phyloP scores from a whole-genome alignment of 2,113 vertebrate genomes.

The Brachirus orientalis region DNA sequence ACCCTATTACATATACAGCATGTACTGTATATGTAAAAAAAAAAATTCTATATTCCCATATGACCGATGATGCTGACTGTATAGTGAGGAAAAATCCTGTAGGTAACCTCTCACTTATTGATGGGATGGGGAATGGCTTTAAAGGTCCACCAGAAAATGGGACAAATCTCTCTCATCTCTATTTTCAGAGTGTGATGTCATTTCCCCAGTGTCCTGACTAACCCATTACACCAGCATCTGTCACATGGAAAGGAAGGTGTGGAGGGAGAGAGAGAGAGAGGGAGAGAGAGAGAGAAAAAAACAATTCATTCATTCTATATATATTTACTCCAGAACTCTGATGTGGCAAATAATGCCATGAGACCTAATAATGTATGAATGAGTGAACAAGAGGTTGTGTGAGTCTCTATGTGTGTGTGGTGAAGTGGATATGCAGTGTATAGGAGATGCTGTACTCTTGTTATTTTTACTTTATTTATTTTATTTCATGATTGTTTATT shows the following conservation, averaged over 20 bases:
- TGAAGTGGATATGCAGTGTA: slow-evolving; percentile 25
- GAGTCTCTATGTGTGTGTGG: slow-evolving; percentile 24
- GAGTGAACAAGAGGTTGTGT: slow-evolving; percentile 54
- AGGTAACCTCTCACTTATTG: slow-evolving; percentile 39
- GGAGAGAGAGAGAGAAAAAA: slow-evolving; percentile 39
- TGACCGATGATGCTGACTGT: slow-evolving; percentile 20
- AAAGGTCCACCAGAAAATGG: slow-evolving; percentile 58
- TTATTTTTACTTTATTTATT: slow-evolving; percentile 4
- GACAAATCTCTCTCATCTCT: slow-evolving; percentile 65
- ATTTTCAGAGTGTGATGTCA: slow-evolving; percentile 74
- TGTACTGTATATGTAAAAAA: too few species aligned
- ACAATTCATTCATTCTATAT: slow-evolving; percentile 16
- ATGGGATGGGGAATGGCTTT: slow-evolving; percentile 22
- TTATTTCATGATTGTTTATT: too few species aligned
- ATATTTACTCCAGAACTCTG: slow-evolving; percentile 20
- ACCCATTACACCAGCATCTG: slow-evolving; percentile 67
- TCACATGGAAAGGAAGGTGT: slow-evolving; percentile 59
- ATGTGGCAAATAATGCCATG: slow-evolving; percentile 32
- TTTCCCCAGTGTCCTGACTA: slow-evolving; percentile 64
- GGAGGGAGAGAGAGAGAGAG: slow-evolving; percentile 19
- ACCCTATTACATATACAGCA: too few species aligned
- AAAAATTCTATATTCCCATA: too few species aligned
- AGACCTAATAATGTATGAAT: slow-evolving; percentile 64
- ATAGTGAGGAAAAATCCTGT: slow-evolving; percentile 43
- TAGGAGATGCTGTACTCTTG: slow-evolving; percentile 5